Base-by-base conservation (phyloP, 2,888 invertebrate species). In the Drepanosiphum platanoidis region DNA sequence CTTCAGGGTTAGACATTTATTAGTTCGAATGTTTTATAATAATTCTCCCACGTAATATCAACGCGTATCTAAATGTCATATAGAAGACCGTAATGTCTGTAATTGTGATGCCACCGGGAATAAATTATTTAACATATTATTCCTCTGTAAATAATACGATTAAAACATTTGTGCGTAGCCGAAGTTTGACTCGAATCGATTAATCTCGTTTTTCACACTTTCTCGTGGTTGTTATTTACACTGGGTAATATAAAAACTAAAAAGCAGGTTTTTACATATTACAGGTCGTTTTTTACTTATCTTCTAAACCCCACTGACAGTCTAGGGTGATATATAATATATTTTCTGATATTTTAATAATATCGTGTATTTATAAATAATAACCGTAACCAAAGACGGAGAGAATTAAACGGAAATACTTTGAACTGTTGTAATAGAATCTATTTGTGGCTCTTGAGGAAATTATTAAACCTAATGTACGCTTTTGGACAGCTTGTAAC, bases 281-380 rank as follows among this genome's bases (percentile, higher is more conserved):
- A 22, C 4, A 18, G 36, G 42, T 64, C 22, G 7, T 61, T 42
- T 72, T 61, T 81, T 34, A 39, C n/a, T 58, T 36, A 4, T 58
- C 15, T 72, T 18, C 15, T 64, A 83, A 83, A 74, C 74, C 46
- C 64, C 42, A 13, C 34, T 15, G 71, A 82, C 72, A n/a, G 42
- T 15, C 22, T 13, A 34, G 79, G 66, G 71, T 36, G 81, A 42
- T 58, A 27, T 30, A n/a, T 32, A 72, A 32, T 72, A 72, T 52
- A 32, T 64, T 72, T 72, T 61, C 13, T 74, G 36, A 82, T 61
- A 32, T 72, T 72, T 61, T 74, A 74, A 82, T 82, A 58, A 58
- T 71, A 61, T 18, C 27, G 30, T 80, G 52, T 36, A 70, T 15
- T 15, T 34, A 52, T 70, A 80, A 70, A 70, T 58, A 58, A 81